These are phyloP conservation scores for Lontra canadensis DNA, from an alignment of 2,113 vertebrate species.

Conservation along the genomic window DNA sequence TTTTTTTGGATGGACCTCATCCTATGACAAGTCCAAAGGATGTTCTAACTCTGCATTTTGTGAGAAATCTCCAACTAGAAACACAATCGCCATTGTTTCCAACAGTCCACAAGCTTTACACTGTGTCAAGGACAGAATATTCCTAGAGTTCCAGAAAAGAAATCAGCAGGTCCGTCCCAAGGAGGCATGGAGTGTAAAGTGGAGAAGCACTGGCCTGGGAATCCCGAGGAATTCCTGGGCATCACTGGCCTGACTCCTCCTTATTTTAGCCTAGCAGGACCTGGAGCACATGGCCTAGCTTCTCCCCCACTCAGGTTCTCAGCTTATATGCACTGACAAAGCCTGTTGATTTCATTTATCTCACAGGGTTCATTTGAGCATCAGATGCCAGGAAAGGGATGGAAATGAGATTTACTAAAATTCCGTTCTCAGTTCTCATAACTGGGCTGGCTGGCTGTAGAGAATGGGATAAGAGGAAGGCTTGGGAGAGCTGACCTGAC, in stretches of 20 bases:
- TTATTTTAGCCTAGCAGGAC: accelerated
- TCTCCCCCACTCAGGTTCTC: not conserved
- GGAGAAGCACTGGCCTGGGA: not conserved
- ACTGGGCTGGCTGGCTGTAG: not conserved
- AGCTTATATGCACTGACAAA: not conserved
- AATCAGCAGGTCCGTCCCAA: not conserved
- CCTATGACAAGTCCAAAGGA: not conserved
- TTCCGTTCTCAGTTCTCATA: not conserved
- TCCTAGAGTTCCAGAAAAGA: not conserved
- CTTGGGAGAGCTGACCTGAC: not conserved
- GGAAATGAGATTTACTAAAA: not conserved
- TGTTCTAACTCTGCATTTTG: not conserved
- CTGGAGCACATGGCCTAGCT: not conserved
- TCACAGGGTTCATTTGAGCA: not conserved
- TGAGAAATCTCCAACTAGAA: not conserved
- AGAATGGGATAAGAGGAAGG: not conserved
- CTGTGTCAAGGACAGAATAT: not conserved
- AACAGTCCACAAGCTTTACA: not conserved
- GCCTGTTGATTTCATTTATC: not conserved
- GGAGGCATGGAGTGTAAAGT: not conserved
- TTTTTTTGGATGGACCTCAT: not conserved
- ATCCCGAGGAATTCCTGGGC: not conserved
- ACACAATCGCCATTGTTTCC: not conserved
- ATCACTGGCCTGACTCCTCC: not conserved
- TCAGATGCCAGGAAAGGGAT: not conserved